Percentiles rank a stretch among this genome's conserved stretches.
Conservation (phyloP, 2,113 vertebrate species). For the Engystomops pustulosus region DNA sequence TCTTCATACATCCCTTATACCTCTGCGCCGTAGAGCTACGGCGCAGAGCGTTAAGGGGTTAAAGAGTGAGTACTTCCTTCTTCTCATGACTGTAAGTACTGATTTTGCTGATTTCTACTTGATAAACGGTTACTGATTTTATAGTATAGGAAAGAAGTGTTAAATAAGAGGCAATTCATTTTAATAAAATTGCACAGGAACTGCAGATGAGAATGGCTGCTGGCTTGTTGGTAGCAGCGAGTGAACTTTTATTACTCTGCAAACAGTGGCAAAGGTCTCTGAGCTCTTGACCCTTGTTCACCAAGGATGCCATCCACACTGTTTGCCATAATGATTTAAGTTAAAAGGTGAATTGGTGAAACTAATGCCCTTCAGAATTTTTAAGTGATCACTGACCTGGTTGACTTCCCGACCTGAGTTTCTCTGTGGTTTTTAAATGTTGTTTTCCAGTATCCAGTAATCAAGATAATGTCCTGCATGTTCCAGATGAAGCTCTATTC, state of each 20-base stretch:
- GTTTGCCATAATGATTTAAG: slow-evolving; percentile 69
- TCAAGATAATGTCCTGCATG: slow-evolving; percentile 5
- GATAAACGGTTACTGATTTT: too few species aligned
- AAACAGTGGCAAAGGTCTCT: slow-evolving; percentile 63
- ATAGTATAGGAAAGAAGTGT: too few species aligned
- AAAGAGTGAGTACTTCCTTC: too few species aligned
- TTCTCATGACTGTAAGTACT: background rate
- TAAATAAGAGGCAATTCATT: background rate
- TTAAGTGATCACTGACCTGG: slow-evolving; percentile 68
- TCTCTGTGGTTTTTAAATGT: slow-evolving; percentile 46
- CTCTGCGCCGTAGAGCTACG: too few species aligned
- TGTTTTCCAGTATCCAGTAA: slow-evolving; percentile 61
- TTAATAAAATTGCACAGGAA: background rate
- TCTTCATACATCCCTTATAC: too few species aligned
- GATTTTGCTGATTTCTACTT: background rate
- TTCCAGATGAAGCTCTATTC: background rate
- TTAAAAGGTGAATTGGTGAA: slow-evolving; percentile 72
- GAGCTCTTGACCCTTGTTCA: slow-evolving; percentile 67
- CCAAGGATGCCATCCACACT: slow-evolving; percentile 69
- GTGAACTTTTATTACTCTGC: slow-evolving; percentile 69
- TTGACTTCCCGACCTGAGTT: slow-evolving; percentile 65
- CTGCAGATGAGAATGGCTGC: background rate
- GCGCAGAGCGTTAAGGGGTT: too few species aligned
- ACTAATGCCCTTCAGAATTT: slow-evolving; percentile 68
- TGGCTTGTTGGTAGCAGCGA: slow-evolving; percentile 60